Base-by-base conservation (phyloP, 2,113 vertebrate genomes). In the Smithornis capensis region DNA sequence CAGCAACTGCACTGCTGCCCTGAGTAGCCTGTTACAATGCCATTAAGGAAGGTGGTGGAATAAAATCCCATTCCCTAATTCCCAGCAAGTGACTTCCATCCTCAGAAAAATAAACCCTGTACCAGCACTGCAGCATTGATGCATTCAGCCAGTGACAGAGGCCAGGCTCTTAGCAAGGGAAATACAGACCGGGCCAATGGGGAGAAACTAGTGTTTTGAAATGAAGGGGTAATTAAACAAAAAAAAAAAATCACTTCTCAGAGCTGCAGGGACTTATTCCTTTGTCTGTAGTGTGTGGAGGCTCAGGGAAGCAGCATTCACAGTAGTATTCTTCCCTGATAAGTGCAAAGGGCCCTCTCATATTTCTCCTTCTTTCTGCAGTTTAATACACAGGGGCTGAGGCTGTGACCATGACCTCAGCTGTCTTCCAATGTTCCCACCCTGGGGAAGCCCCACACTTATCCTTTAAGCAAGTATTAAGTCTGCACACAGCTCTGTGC, bases 371-470 rank as follows among this genome's bases (percentile, higher is more conserved):
- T 18, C 87, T 94, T 94, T 89, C 91, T 96, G 42, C 80, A 91
- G 81, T 82, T 85, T 44, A 71, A 82, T 91, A 79, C 81, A 49
- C 4, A 44, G 83, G 68, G 94, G 89, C 83, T 89, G 91, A 91
- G 87, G 89, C 95, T 92, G 81, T 87, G 94, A 94, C 93, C 94
- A 89, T 95, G 96, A 97, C 94, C 95, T 96, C 95, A 94, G 89
- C 95, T 91, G 87, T 94, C 92, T 95, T 76, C 89, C 74, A 89
- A 55, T 4, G 64, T 42, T 84, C 14, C 35, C 70, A 59, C 75
- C 42, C 70, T 2, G 1, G 91, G 91, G 91, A 84, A 95, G 78
- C 77, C 91, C 94, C 91, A 91, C 29, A 23, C 91, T 97, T 95
- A 95, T 93, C 89, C 2, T 89, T 95, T 70, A 92, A 90, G 90